phyloP scores from a whole-genome alignment of 2,888 invertebrate species.

The Hesperia comma region DNA sequence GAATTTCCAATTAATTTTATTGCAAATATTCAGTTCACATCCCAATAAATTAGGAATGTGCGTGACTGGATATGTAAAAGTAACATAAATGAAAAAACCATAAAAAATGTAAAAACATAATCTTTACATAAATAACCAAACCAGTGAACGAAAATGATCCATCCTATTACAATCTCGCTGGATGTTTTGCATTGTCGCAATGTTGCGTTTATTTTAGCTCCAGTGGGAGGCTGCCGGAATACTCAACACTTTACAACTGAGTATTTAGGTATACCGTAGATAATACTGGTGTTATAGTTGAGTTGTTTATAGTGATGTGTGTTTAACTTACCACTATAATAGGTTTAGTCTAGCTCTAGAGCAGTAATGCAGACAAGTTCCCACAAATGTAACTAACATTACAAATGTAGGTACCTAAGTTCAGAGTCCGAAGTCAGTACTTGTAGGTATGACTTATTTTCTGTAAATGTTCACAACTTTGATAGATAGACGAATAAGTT shows the following conservation, averaged over 20 bases:
- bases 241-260: conserved; percentile 30
- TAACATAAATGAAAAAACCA: background rate
- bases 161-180: conserved; percentile 21
- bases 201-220: conserved; percentile 27
- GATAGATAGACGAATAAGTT: no score
- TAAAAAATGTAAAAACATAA: conserved; percentile 17
- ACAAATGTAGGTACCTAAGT: no score
- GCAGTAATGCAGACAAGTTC: no score
- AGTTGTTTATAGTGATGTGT: no score
- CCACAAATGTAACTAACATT: no score
- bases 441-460: no score
- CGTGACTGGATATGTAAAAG: background rate
- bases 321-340: no score
- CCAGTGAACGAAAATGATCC: conserved; percentile 23
- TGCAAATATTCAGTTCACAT: no score
- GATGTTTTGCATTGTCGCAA: conserved; percentile 30
- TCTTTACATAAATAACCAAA: conserved; percentile 28
- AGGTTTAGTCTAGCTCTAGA: no score
- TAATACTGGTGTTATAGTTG: background rate
- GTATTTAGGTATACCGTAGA: background rate
- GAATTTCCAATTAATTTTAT: no score
- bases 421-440: no score
- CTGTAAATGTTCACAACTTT: no score
- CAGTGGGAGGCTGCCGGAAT: conserved; percentile 23
- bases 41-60: background rate